Evolutionary conservation across 2,888 invertebrate species (phyloP), one percentile per base, ranked within the genome.

Genomic region (Hydraecia micacea): DNA sequence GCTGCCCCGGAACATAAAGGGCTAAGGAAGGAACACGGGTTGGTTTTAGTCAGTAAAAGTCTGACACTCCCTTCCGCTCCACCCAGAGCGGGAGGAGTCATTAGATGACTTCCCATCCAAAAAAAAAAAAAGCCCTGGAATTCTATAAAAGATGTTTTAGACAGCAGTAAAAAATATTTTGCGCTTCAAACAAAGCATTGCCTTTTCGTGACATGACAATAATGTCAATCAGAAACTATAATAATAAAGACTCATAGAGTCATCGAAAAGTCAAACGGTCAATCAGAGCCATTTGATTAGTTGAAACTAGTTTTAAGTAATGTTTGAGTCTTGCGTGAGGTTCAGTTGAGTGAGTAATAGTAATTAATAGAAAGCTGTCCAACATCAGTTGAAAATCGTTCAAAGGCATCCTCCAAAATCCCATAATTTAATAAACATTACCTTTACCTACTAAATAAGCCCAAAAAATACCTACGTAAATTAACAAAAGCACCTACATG

Each of bases 401-500:
- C 28, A 11, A 42, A 6, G 28, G 28, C 3, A 2, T 9, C 0
- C 3, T 28, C 21, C 21, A 67, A 46, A 46, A 67, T 11, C 7
- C 21, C 1, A 21, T n/a, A 67, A 11, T 3, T 13, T 9, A 15
- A 46, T 9, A 46, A 13, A 32, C 28, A 46, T 46, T 21, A 68
- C 28, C 67, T 42, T 46, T 28, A 28, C 46, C 69, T 52, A 36
- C 52, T 11, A 69, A 52, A n/a, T n/a, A 69, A 52, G 6, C 18
- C 52, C 18, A 25, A n/a, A n/a, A 25, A 36, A 0, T 13, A 49
- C 68, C 49, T n/a, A 36, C 6, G 36, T 11, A n/a, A 52, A n/a
- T 36, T 36, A n/a, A 25, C 36, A 36, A 55, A 72, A 65, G 25
- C 52, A 71, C 62, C n/a, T 21, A 72, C 49, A 67, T 81, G 65